Conservation (phyloP, 2,888 invertebrate species). For the Leucozona laternaria region DNA sequence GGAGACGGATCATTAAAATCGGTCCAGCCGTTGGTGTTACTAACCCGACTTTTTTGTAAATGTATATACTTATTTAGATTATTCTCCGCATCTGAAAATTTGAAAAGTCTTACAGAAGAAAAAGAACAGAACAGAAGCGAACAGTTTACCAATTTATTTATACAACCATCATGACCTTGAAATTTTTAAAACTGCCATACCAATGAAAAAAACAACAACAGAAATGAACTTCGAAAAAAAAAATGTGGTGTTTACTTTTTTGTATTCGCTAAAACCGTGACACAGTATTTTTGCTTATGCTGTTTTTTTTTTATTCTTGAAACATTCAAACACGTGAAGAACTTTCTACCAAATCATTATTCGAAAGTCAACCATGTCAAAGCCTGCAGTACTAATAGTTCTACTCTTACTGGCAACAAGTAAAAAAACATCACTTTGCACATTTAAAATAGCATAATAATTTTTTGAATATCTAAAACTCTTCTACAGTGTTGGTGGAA, state of each 20-base stretch:
- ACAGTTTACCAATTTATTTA: background rate
- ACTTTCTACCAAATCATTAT: conserved; percentile 8
- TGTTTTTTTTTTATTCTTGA: background rate
- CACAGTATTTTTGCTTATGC: conserved; percentile 20
- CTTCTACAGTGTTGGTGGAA: conserved; percentile 10
- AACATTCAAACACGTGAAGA: background rate
- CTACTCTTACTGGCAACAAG: conserved; percentile 21
- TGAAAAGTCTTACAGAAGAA: too few relatives aligned
- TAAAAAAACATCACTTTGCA: background rate
- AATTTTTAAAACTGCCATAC: background rate
- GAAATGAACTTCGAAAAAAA: background rate
- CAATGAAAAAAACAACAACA: background rate
- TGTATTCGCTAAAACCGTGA: background rate
- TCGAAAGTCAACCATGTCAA: conserved; percentile 23
- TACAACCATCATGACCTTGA: background rate
- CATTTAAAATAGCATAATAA: background rate
- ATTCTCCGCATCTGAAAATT: too few relatives aligned
- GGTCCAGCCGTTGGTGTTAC: too few relatives aligned
- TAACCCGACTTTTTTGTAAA: too few relatives aligned
- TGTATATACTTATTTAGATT: too few relatives aligned
- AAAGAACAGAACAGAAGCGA: too few relatives aligned
- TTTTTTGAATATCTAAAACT: background rate
- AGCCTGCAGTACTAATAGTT: conserved; percentile 19
- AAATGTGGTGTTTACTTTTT: background rate
- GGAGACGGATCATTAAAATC: too few relatives aligned